phyloP scores from a whole-genome alignment of 2,888 invertebrate species.

The Zygaena filipendulae region DNA sequence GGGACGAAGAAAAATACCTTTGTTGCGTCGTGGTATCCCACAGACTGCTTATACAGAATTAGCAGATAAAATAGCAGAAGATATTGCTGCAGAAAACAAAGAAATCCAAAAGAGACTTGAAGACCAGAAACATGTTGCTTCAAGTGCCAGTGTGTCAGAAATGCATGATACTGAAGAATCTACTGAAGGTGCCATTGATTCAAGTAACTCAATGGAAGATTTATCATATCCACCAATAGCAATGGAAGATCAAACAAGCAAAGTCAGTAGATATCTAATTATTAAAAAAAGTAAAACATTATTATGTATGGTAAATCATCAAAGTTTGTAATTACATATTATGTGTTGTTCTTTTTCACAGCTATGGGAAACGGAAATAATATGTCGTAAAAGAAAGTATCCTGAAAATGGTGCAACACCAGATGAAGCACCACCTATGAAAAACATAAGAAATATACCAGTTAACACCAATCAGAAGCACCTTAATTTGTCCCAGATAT shows the following conservation, averaged over 20 bases:
- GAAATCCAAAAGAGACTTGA: constrained; percentile 45
- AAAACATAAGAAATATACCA: constrained; percentile 53
- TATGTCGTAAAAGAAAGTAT: constrained; percentile 52
- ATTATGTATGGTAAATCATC: too few species aligned
- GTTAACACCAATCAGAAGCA: constrained; percentile 56
- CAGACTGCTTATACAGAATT: constrained; percentile 86
- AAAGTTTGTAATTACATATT: too few species aligned
- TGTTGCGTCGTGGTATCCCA: constrained; percentile 85
- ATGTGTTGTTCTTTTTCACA: constrained; percentile 20
- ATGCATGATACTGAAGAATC: constrained; percentile 34
- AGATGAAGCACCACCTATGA: constrained; percentile 44
- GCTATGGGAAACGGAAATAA: constrained; percentile 57
- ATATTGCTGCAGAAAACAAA: constrained; percentile 43
- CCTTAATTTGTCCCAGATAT: constrained; percentile 57
- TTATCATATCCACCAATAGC: constrained; percentile 45
- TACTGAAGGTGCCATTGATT: constrained; percentile 30
- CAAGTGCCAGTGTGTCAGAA: constrained; percentile 42
- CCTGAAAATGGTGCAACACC: constrained; percentile 38
- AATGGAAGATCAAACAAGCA: constrained; percentile 52
- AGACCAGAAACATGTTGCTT: constrained; percentile 40
- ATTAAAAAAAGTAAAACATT: too few species aligned
- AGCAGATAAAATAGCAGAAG: constrained; percentile 80
- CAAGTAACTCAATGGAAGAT: constrained; percentile 39
- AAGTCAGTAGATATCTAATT: constrained; percentile 24
- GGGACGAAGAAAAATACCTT: constrained; percentile 84